These are phyloP conservation scores for Mythimna albipuncta DNA, from an alignment of 2,888 invertebrate species.

Conservation along the genomic window DNA sequence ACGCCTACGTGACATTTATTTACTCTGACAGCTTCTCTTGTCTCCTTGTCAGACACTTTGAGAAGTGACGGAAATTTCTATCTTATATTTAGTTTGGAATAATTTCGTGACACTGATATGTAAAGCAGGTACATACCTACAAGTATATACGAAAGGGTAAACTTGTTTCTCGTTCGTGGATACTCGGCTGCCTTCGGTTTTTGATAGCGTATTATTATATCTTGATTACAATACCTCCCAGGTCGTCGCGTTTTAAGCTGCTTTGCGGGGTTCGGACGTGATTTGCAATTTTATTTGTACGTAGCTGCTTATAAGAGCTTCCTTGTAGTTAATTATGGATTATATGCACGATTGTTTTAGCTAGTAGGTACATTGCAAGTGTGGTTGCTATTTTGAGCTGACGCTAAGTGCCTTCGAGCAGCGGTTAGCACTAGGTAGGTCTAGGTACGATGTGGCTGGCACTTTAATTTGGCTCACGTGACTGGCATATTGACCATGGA, in stretches of 20 bases:
- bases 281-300: conserved; percentile 46
- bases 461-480: conserved; percentile 22
- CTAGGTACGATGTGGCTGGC: not conserved
- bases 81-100: conserved; percentile 41
- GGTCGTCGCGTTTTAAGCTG: conserved; percentile 36
- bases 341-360: conserved; percentile 34
- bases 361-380: conserved; percentile 8
- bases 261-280: conserved; percentile 43
- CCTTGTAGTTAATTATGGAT: conserved; percentile 33
- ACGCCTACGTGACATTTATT: conserved; percentile 67
- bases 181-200: conserved; percentile 31
- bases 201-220: conserved; percentile 16
- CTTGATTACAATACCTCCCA: conserved; percentile 50
- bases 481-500: not conserved
- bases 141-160: conserved; percentile 48
- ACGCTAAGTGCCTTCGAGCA: not conserved
- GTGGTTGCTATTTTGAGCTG: conserved; percentile 28
- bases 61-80: conserved; percentile 44
- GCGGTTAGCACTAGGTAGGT: not conserved
- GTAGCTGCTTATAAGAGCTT: conserved; percentile 20
- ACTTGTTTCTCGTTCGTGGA: conserved; percentile 51
- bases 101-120: conserved; percentile 38
- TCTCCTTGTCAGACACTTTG: conserved; percentile 44
- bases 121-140: conserved; percentile 32
- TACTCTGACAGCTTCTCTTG: conserved; percentile 54